Evolutionary conservation across 2,113 vertebrate species (phyloP).

Genomic region (Raja brachyura): DNA sequence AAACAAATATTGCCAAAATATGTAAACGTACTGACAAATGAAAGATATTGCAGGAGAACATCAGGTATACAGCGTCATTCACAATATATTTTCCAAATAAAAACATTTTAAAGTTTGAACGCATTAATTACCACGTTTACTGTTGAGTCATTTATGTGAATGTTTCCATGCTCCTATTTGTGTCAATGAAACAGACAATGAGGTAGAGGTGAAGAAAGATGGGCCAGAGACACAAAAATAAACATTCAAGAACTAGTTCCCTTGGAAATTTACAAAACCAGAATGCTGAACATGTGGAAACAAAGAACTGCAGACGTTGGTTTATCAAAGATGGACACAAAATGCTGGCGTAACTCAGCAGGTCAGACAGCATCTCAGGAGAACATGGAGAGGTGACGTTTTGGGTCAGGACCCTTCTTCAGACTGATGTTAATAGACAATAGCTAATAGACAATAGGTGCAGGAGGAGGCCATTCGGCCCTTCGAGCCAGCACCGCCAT

Average conservation of each 20-base stretch:
- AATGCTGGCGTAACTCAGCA: too few relatives aligned
- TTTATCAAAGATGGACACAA: too few relatives aligned
- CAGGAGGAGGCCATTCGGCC: too few relatives aligned
- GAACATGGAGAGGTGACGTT: too few relatives aligned
- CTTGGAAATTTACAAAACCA: background rate
- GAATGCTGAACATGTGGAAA: background rate
- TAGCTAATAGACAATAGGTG: too few relatives aligned
- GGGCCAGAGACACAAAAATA: background rate
- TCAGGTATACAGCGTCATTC: background rate
- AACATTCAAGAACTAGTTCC: background rate
- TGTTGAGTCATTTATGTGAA: background rate
- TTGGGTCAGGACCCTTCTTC: too few relatives aligned
- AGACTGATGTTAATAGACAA: too few relatives aligned
- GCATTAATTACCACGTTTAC: background rate
- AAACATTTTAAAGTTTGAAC: background rate
- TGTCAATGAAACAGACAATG: background rate
- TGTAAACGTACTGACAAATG: background rate
- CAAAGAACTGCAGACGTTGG: too few relatives aligned
- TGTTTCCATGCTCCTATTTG: background rate
- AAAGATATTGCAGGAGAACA: background rate
- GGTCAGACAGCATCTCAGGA: too few relatives aligned
- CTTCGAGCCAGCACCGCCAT: too few relatives aligned
- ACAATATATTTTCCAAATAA: background rate
- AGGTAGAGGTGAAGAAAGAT: background rate
- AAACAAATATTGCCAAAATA: background rate